Base-by-base conservation (phyloP, 2,888 invertebrate species). In the Mamestra brassicae region DNA sequence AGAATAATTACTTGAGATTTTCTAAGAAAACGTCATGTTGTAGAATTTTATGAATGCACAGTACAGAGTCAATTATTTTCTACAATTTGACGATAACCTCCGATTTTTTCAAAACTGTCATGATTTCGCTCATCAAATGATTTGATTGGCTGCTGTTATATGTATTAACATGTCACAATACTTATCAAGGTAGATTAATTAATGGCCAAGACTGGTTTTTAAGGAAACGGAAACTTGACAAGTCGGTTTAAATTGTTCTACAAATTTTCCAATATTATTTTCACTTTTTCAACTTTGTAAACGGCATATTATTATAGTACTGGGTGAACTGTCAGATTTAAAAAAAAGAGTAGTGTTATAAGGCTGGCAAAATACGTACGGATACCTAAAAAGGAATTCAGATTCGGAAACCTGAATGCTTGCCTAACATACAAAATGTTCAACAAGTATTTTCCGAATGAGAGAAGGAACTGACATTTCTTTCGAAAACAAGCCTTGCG, bases 251-350 rank as follows among this genome's bases (percentile, higher is more conserved):
- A 7, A 52, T 52, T 52, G n/a, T 42, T 64, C 13, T 61, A 61
- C 74, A 78, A 83, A 81, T 80, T 72, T 85, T 83, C 57, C 64
- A 78, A 78, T 71, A 38, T 61, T 66, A 38, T 70, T 70, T 6
- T 15, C 45, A 45, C 26, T 60, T 7, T 60, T 81, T 13, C 6
- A 63, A 58, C 26, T 50, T 50, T 60, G 36, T 7, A 50, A 50
- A 60, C 8, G 17, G 4, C 13, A 47, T 26, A 4, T 11, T 62
- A 11, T 34, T 15, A 13, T 42, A 38, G n/a, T 36, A 54, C 36
- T 55, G 34, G 17, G 0, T 52, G 38, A 42, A 63, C 8, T 63
- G 13, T 54, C 6, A 58, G 62, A 58, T 13, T 67, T n/a, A 66
- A 42, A 36, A 17, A 34, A 10, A 4, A n/a, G 17, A 8, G 8